These are phyloP conservation scores for Sphaerophoria rueppellii DNA, from an alignment of 2,888 invertebrate genomes.

Conservation along the genomic window DNA sequence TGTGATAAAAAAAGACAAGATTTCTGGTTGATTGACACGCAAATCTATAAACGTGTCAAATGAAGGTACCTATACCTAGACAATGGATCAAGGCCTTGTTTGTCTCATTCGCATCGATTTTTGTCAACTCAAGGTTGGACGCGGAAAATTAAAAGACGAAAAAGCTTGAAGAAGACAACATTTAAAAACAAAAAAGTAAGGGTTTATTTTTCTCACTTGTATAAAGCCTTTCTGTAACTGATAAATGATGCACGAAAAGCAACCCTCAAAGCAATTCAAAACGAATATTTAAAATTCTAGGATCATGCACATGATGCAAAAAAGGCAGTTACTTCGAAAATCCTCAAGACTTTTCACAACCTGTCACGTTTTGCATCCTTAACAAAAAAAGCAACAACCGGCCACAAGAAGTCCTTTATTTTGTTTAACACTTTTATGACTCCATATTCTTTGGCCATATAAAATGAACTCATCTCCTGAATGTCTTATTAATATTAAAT, in stretches of 20 bases:
- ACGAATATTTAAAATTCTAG: conserved; percentile 1
- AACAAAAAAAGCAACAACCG: background rate
- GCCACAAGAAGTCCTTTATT: conserved; percentile 3
- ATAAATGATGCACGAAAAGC: background rate
- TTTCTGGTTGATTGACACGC: conserved; percentile 47
- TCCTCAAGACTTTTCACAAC: background rate
- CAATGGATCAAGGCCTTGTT: background rate
- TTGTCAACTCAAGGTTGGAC: background rate
- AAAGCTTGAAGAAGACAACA: background rate
- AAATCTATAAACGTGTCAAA: conserved; percentile 4
- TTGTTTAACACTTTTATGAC: conserved; percentile 65
- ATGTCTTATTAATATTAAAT: conserved; percentile 63
- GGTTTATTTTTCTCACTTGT: background rate
- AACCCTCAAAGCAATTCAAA: background rate
- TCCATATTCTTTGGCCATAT: conserved; percentile 18
- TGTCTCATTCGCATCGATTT: background rate
- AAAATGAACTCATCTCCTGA: conserved; percentile 18
- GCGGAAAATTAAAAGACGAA: background rate
- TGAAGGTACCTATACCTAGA: background rate
- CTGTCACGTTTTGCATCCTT: conserved; percentile 14
- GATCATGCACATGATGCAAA: conserved; percentile 22
- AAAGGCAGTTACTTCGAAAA: background rate
- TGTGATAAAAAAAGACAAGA: conserved; percentile 38
- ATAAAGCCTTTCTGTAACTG: background rate
- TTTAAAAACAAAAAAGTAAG: too few species aligned